Evolutionary conservation across 2,888 invertebrate species (phyloP).

Genomic region (Sesia bembeciformis): DNA sequence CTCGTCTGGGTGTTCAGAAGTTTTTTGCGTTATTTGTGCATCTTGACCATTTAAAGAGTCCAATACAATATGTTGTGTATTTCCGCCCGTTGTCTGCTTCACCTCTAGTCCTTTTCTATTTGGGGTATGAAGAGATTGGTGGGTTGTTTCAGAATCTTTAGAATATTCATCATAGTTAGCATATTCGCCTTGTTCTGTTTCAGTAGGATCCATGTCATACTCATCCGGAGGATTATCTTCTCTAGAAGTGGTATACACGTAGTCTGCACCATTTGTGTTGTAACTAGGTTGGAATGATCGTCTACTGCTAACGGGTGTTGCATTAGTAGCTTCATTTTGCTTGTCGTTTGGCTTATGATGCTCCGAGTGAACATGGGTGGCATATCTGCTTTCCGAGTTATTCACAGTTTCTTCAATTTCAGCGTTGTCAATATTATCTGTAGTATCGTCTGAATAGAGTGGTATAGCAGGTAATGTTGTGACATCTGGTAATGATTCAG

Average conservation of each 20-base stretch:
- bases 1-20: slow-evolving; percentile 62
- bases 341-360: slow-evolving; percentile 36
- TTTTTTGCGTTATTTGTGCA: slow-evolving; percentile 76
- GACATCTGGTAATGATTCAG: slow-evolving; percentile 15
- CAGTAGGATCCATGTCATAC: slow-evolving; percentile 56
- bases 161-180: slow-evolving; percentile 76
- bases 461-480: slow-evolving; percentile 13
- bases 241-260: slow-evolving; percentile 52
- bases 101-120: slow-evolving; percentile 50
- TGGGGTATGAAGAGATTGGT: slow-evolving; percentile 43
- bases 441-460: slow-evolving; percentile 14
- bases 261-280: slow-evolving; percentile 33
- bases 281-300: slow-evolving; percentile 47
- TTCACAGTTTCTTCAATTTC: slow-evolving; percentile 22
- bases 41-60: slow-evolving; percentile 75
- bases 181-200: slow-evolving; percentile 70
- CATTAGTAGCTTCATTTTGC: slow-evolving; percentile 16
- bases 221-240: slow-evolving; percentile 49
- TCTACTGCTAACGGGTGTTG: slow-evolving; percentile 36
- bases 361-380: slow-evolving; percentile 46
- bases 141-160: slow-evolving; percentile 37
- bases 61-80: slow-evolving; percentile 77
- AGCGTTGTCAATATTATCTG: slow-evolving; percentile 8
- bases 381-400: slow-evolving; percentile 30
- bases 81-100: slow-evolving; percentile 65